These are phyloP conservation scores for Cryptomyrus ogoouensis DNA, from an alignment of 2,113 vertebrate species.

Conservation along the genomic window DNA sequence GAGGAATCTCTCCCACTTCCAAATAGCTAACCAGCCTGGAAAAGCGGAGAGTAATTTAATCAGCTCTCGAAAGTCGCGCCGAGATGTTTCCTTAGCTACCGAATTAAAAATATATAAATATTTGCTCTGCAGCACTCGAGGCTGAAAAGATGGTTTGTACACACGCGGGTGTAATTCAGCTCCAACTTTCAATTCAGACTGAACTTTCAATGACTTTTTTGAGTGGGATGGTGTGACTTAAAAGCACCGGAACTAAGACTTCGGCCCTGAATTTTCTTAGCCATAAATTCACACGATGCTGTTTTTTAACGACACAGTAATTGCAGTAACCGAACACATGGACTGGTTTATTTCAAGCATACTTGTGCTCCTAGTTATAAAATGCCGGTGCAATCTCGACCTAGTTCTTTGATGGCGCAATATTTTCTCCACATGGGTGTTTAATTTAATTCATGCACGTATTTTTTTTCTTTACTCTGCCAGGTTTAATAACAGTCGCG, in stretches of 20 bases:
- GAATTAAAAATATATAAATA: conserved; percentile 44
- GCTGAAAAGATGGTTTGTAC: conserved; percentile 43
- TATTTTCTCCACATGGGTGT: background rate
- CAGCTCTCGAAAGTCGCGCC: conserved; percentile 44
- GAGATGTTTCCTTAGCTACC: conserved; percentile 46
- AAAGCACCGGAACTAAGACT: background rate
- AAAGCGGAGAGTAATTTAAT: conserved; percentile 41
- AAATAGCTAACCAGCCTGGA: conserved; percentile 20
- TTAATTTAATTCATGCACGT: background rate
- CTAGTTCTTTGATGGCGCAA: background rate
- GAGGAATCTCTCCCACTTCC: background rate
- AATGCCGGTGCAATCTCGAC: background rate
- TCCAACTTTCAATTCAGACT: background rate
- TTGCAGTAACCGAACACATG: background rate
- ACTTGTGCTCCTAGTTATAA: background rate
- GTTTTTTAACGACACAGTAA: background rate
- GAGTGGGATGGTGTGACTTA: background rate
- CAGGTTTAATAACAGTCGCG: background rate
- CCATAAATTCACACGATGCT: background rate
- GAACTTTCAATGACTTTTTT: background rate
- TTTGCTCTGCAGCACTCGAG: conserved; percentile 46
- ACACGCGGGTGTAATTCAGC: conserved; percentile 15
- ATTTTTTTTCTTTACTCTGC: background rate
- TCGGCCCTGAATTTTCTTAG: background rate
- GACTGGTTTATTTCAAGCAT: background rate